phyloP scores from a whole-genome alignment of 2,113 vertebrate genomes.

The Rhinopithecus roxellana region DNA sequence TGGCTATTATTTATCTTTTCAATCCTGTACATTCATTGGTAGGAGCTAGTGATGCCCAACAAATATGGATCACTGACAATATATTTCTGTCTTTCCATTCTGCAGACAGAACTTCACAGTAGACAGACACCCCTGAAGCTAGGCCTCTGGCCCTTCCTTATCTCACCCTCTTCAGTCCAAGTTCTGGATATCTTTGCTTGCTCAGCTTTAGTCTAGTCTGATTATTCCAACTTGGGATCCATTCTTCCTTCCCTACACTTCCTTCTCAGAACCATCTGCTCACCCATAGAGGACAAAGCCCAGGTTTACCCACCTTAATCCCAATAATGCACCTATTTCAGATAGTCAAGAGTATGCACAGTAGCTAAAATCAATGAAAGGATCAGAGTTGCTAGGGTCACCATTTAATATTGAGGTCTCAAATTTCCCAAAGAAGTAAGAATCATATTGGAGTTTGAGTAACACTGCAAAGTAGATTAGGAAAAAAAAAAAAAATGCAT shows the following conservation, averaged over 20 bases:
- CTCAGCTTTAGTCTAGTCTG: not conserved
- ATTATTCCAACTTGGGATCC: not conserved
- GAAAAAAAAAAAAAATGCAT: not conserved
- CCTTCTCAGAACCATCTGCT: not conserved
- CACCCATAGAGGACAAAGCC: not conserved
- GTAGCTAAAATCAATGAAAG: not conserved
- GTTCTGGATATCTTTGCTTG: not conserved
- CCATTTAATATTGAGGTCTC: not conserved
- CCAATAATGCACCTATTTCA: not conserved
- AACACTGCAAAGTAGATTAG: conserved; percentile 1
- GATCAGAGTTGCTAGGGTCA: not conserved
- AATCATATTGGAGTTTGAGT: not conserved
- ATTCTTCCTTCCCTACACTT: not conserved
- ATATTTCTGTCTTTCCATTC: not conserved
- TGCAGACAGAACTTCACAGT: not conserved
- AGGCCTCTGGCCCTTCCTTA: not conserved
- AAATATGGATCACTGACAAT: not conserved
- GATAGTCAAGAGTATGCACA: not conserved
- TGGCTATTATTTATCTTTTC: not conserved
- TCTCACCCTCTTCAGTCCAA: not conserved
- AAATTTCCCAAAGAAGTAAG: not conserved
- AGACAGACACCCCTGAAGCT: rapidly evolving
- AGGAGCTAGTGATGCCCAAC: not conserved
- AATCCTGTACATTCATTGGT: not conserved
- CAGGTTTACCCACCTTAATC: not conserved